Evolutionary conservation across 2,888 invertebrate genomes (phyloP).

Genomic region (Epinotia bilunana): DNA sequence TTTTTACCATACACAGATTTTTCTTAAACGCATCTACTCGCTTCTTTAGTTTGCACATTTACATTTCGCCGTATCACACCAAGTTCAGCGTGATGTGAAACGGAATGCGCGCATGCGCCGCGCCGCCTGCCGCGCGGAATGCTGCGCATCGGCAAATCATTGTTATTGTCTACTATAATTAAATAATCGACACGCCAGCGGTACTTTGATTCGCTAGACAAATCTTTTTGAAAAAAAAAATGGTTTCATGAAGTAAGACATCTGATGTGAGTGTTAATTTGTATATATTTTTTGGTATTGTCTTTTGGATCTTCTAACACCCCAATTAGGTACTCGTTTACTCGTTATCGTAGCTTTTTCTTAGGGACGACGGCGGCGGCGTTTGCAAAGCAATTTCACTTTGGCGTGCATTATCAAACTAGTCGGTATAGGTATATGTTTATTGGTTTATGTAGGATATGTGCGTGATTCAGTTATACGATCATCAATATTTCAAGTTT

Average conservation of each 20-base stretch:
- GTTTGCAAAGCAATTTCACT: no score
- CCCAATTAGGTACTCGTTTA: no score
- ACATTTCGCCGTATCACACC: slow-evolving; percentile 34
- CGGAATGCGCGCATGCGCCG: slow-evolving; percentile 75
- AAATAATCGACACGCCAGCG: slow-evolving; percentile 42
- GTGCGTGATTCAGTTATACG: no score
- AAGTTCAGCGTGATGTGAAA: slow-evolving; percentile 72
- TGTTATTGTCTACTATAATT: slow-evolving; percentile 45
- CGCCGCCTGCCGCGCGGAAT: slow-evolving; percentile 75
- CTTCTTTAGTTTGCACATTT: slow-evolving; percentile 22
- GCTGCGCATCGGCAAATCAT: slow-evolving; percentile 54
- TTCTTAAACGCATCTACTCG: slow-evolving; percentile 13
- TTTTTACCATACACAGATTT: background rate
- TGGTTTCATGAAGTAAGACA: no score
- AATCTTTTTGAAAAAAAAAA: slow-evolving; percentile 1
- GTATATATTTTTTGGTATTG: no score
- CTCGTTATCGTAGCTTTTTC: no score
- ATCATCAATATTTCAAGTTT: no score
- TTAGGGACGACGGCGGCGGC: no score
- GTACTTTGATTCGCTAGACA: slow-evolving; percentile 28
- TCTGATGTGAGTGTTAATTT: no score
- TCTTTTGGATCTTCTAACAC: no score
- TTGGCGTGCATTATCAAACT: no score
- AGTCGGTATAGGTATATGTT: no score
- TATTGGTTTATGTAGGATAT: background rate